A percentile compares a stretch with the other conserved stretches of the same genome.
Evolutionary conservation across 1,140 invertebrate species (phyloP).

Genomic region (Drosophila pallidifrons): DNA sequence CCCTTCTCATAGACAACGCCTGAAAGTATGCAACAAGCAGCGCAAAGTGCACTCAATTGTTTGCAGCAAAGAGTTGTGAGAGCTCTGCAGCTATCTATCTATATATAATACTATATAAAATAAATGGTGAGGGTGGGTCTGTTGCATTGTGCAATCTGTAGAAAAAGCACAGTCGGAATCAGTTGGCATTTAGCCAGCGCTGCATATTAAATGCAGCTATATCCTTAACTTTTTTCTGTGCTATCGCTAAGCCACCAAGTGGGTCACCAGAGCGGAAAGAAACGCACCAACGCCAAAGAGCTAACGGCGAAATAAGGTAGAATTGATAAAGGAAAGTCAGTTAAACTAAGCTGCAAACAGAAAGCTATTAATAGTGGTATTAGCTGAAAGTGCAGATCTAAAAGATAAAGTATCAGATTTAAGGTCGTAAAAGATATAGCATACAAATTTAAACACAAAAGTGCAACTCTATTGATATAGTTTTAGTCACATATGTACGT

Average conservation of each 20-base stretch:
- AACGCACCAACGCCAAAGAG: constrained; percentile 20
- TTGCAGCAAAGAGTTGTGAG: constrained; percentile 32
- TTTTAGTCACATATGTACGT: no score
- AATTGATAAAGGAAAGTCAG: constrained; percentile 38
- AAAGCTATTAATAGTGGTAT: not conserved
- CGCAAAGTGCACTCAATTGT: constrained; percentile 72
- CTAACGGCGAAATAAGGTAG: constrained; percentile 10
- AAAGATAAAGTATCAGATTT: no score
- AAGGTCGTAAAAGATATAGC: no score
- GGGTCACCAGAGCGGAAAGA: constrained; percentile 43
- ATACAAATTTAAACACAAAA: no score
- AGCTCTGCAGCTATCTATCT: not conserved
- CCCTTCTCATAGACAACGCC: constrained; percentile 19
- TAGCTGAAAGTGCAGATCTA: no score
- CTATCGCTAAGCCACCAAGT: constrained; percentile 24
- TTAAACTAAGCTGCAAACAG: constrained; percentile 11
- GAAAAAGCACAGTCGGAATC: constrained; percentile 47
- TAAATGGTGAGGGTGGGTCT: not conserved
- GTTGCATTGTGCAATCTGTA: constrained; percentile 20
- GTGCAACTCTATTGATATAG: no score
- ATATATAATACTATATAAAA: constrained; percentile 4
- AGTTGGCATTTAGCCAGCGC: constrained; percentile 69
- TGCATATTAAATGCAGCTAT: constrained; percentile 65
- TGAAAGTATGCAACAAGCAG: constrained; percentile 71
- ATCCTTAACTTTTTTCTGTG: constrained; percentile 17